These are phyloP conservation scores for Ctena decussata DNA, from an alignment of 2,888 invertebrate species.

Conservation along the genomic window DNA sequence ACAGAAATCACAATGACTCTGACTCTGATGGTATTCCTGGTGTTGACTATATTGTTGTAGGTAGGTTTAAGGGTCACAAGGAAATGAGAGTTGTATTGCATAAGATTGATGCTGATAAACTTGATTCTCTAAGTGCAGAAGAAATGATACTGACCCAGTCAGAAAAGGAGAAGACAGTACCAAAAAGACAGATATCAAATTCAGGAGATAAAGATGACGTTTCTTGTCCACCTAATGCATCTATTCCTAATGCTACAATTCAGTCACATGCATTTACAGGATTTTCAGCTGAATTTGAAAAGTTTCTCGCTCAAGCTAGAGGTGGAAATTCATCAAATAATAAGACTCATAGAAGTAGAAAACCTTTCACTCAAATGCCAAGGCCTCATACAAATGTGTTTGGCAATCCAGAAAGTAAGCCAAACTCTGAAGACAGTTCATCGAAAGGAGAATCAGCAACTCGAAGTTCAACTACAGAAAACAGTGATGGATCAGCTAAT, in stretches of 20 bases:
- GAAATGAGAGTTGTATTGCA: constrained; percentile 78
- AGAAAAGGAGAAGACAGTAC: not conserved
- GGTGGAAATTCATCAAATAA: not conserved
- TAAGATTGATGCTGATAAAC: constrained; percentile 58
- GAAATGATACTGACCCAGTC: not conserved
- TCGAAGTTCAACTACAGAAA: not conserved
- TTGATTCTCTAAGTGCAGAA: constrained; percentile 6
- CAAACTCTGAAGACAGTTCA: not conserved
- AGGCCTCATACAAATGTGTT: not conserved
- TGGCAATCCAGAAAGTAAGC: not conserved
- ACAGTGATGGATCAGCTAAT: not conserved
- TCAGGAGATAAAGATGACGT: not conserved
- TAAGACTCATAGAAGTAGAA: not conserved
- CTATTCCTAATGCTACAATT: not conserved
- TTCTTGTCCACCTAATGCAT: not conserved
- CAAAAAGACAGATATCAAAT: not conserved
- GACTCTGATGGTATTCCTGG: constrained; percentile 67
- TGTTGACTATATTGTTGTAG: constrained; percentile 77
- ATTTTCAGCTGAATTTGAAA: constrained; percentile 61
- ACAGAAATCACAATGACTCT: constrained; percentile 38
- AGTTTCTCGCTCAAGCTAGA: constrained; percentile 44
- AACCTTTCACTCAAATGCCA: too few relatives aligned
- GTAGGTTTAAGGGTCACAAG: constrained; percentile 79
- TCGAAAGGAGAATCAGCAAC: not conserved
- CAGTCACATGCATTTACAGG: constrained; percentile 24